Base-by-base conservation (phyloP, 2,888 invertebrate species). In the Cephus pulcher region DNA sequence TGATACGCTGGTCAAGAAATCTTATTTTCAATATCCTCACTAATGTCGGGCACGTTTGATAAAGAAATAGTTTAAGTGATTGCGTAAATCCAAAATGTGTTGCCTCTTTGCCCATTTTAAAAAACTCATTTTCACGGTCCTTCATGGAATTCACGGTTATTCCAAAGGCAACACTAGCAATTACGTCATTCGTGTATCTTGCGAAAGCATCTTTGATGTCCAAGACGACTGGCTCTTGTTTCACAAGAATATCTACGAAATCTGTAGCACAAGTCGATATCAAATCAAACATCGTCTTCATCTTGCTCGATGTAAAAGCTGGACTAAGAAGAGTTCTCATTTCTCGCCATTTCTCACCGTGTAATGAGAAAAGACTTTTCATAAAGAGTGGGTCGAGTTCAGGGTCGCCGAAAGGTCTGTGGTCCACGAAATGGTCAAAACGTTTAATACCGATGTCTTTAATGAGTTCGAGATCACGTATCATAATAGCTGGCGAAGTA, bases 251-350 rank as follows among this genome's bases (percentile, higher is more conserved):
- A 37, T 12, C 12, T 15, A 4, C 15, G 4, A 37, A 37, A 35
- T 86, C 87, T 40, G 76, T 80, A 1, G 89, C 90, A 76, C 89
- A 90, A 11, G 88, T 88, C 0, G 83, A 82, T 82, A 94, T 93
- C 77, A 93, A 89, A 0, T 92, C 92, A 85, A 93, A 90, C 93
- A 94, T 93, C 3, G 87, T 83, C 73, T 92, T 92, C 93, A 94
- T 93, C 88, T 94, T 94, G 76, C 93, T 93, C 11, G 93, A 90
- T 0, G 94, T 94, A 87, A 94, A 94, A 0, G 93, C 93, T 0
- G 94, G 94, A 35, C 93, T 93, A 33, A 94, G 83, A 0, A 93
- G 91, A 0, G 89, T 88, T 33, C 94, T 88, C 92, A 93, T 92
- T 4, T 92, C 91, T 0, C 92, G 91, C 93, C 93, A 93, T 87